Evolutionary conservation across 2,797 vertebrate genomes (phyloP).

Genomic region (Phyllotis vaccarum): DNA sequence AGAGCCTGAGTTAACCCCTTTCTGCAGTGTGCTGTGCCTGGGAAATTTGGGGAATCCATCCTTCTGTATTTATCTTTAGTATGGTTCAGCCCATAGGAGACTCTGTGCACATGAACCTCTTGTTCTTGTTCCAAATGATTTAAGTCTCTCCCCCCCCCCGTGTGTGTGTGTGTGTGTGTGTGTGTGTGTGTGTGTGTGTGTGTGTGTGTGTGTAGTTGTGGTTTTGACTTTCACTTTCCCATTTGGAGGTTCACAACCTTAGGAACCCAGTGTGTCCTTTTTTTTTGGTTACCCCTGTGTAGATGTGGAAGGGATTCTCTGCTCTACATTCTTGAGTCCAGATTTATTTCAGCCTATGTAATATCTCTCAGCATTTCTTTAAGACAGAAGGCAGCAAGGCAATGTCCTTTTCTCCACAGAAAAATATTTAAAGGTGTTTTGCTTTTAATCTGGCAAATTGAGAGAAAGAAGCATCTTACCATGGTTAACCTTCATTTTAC

Average conservation of each 20-base stretch:
- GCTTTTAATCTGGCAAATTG: background rate
- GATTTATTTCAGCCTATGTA: background rate
- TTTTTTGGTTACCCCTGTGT: background rate
- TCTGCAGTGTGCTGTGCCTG: background rate
- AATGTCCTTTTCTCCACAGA: background rate
- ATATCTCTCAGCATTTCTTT: background rate
- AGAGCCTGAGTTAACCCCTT: background rate
- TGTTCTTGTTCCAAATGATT: conserved; percentile 3
- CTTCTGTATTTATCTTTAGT: conserved; percentile 17
- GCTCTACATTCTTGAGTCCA: background rate
- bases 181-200: no score
- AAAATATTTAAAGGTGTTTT: conserved; percentile 35
- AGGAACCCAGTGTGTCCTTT: background rate
- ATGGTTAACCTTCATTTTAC: background rate
- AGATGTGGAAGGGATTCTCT: conserved; percentile 25
- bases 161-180: background rate
- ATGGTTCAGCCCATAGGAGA: background rate
- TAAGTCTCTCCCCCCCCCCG: no score
- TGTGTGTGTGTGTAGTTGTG: no score
- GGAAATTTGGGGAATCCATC: background rate
- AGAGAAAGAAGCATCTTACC: background rate
- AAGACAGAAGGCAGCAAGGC: background rate
- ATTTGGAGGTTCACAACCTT: background rate
- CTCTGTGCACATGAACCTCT: background rate
- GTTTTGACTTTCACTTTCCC: background rate